Evolutionary conservation across 1,140 invertebrate genomes (phyloP).

Genomic region (Drosophila kurseongensis): DNA sequence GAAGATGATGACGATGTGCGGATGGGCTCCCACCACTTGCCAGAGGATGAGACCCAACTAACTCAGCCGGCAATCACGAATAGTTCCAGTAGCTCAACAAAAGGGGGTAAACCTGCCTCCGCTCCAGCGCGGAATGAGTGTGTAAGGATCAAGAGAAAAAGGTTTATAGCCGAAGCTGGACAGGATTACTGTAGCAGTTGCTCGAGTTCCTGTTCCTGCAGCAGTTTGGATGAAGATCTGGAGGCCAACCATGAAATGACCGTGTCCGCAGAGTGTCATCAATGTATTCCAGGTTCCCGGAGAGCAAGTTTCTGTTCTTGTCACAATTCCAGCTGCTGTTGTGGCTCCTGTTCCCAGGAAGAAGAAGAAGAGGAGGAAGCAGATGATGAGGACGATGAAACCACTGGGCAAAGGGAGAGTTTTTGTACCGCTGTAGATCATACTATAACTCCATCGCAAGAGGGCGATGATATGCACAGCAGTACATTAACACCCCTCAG

Average conservation of each 20-base stretch:
- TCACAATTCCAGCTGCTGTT: constrained; percentile 67
- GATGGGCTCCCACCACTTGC: constrained; percentile 47
- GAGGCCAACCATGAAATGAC: constrained; percentile 53
- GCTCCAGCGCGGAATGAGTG: constrained; percentile 68
- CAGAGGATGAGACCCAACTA: constrained; percentile 60
- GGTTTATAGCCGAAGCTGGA: constrained; percentile 59
- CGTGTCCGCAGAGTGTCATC: constrained; percentile 75
- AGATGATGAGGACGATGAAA: constrained; percentile 56
- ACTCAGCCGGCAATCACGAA: constrained; percentile 44
- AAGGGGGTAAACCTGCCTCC: constrained; percentile 30
- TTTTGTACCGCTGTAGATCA: constrained; percentile 72
- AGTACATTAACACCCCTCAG: constrained; percentile 73
- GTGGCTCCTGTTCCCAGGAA: constrained; percentile 39
- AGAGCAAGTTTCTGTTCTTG: constrained; percentile 69
- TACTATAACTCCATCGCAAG: constrained; percentile 67
- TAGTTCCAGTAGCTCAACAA: constrained; percentile 62
- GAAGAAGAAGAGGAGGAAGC: constrained; percentile 47
- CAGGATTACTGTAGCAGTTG: constrained; percentile 72
- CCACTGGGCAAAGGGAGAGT: constrained; percentile 65
- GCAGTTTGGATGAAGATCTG: constrained; percentile 69
- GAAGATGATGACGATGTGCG: constrained; percentile 60
- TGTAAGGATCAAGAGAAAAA: constrained; percentile 72
- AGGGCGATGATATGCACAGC: constrained; percentile 61
- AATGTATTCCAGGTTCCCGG: constrained; percentile 36
- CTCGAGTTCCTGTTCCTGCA: constrained; percentile 77